Conservation (phyloP, 35 echinoderm and acorn worm species). For the Ophioderma brevispina region DNA sequence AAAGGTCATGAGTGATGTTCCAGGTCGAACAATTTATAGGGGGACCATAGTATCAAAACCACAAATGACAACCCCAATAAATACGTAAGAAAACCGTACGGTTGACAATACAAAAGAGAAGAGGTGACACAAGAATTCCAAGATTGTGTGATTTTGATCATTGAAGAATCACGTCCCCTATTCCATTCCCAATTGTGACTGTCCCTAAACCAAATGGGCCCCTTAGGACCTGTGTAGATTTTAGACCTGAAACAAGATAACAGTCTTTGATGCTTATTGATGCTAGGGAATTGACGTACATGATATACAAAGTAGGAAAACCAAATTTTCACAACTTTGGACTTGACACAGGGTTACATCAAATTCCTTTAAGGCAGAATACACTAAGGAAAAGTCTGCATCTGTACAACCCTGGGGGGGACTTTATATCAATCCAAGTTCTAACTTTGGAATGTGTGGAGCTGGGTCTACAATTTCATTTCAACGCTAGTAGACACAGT, state of each 20-base stretch:
- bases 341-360: neutral
- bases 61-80: neutral
- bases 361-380: neutral
- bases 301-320: neutral
- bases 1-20: neutral
- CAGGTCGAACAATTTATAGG: neutral
- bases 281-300: neutral
- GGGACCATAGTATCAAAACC: slow-evolving; percentile 1
- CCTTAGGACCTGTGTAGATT: neutral
- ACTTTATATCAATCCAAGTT: neutral
- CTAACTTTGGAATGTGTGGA: neutral
- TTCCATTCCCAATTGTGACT: neutral
- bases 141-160: too few relatives aligned
- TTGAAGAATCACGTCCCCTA: neutral
- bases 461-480: slow-evolving; percentile 14
- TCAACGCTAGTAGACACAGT: slow-evolving; percentile 7
- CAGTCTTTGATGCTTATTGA: neutral
- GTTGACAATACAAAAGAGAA: too few relatives aligned
- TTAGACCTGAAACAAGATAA: neutral
- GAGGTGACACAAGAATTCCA: neutral
- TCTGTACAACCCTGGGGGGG: neutral
- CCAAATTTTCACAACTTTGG: slow-evolving; percentile 1
- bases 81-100: too few relatives aligned
- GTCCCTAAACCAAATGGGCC: neutral
- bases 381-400: neutral